phyloP scores from a whole-genome alignment of 2,888 invertebrate genomes.

The Cylloceria caligata region DNA sequence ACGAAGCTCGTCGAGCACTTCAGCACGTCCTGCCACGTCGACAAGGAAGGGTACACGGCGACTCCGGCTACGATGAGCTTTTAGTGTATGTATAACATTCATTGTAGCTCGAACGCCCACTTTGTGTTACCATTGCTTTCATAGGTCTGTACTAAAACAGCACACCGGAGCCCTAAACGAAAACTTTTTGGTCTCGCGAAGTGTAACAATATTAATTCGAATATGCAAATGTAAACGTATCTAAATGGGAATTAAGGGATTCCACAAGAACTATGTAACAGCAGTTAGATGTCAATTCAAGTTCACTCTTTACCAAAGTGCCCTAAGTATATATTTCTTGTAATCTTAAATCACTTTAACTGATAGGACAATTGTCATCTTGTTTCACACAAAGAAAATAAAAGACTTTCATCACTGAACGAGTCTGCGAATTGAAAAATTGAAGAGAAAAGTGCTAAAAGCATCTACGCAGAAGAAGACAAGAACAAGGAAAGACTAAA shows the following conservation, averaged over 20 bases:
- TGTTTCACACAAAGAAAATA: too few relatives aligned
- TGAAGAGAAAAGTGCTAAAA: too few relatives aligned
- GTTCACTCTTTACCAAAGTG: background rate
- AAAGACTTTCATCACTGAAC: too few relatives aligned
- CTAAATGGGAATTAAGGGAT: background rate
- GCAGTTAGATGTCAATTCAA: background rate
- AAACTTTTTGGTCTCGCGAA: background rate
- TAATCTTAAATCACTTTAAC: background rate
- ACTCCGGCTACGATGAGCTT: constrained; percentile 35
- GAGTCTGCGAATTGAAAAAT: too few relatives aligned
- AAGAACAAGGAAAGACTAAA: too few relatives aligned
- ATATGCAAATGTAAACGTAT: background rate
- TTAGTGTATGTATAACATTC: constrained; percentile 51
- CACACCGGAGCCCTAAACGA: background rate
- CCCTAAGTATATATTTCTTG: background rate
- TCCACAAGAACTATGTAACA: background rate
- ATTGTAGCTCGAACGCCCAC: constrained; percentile 35
- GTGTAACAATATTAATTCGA: background rate
- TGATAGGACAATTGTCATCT: background rate
- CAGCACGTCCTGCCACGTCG: constrained; percentile 30
- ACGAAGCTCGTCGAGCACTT: constrained; percentile 50
- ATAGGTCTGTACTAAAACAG: background rate
- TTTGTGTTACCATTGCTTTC: constrained; percentile 36
- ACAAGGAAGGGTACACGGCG: constrained; percentile 27
- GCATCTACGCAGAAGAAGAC: too few relatives aligned